These are phyloP conservation scores for Eulemur rufifrons DNA, from an alignment of 2,113 vertebrate species.

Conservation along the genomic window DNA sequence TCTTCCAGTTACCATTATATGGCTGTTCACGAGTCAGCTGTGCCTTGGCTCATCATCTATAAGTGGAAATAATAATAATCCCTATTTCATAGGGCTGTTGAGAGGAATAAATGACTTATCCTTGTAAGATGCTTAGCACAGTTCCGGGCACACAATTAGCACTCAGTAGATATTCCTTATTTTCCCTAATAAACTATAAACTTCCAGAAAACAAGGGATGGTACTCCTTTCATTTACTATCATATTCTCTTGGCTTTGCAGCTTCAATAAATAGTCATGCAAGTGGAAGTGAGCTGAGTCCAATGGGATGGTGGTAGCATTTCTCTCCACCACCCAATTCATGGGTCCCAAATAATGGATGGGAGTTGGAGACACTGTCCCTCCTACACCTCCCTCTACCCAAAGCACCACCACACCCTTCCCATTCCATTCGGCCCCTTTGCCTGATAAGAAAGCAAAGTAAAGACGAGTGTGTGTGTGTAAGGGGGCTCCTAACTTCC, in stretches of 20 bases:
- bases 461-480: neutral
- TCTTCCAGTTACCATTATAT: neutral
- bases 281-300: neutral
- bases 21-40: neutral
- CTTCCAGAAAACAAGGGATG: neutral
- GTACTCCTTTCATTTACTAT: neutral
- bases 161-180: neutral
- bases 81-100: neutral
- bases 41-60: neutral
- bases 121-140: neutral
- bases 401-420: neutral
- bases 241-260: neutral
- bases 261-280: neutral
- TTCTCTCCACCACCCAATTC: neutral
- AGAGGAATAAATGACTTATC: neutral
- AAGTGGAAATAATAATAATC: slow-evolving; percentile 4
- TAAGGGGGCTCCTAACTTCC: neutral
- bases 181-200: neutral
- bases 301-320: neutral
- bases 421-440: neutral
- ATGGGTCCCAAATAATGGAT: neutral
- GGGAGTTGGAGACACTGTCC: neutral
- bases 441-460: neutral
- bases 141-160: neutral
- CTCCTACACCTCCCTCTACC: neutral